phyloP scores from a whole-genome alignment of 1,140 invertebrate species.

The Artemia franciscana region DNA sequence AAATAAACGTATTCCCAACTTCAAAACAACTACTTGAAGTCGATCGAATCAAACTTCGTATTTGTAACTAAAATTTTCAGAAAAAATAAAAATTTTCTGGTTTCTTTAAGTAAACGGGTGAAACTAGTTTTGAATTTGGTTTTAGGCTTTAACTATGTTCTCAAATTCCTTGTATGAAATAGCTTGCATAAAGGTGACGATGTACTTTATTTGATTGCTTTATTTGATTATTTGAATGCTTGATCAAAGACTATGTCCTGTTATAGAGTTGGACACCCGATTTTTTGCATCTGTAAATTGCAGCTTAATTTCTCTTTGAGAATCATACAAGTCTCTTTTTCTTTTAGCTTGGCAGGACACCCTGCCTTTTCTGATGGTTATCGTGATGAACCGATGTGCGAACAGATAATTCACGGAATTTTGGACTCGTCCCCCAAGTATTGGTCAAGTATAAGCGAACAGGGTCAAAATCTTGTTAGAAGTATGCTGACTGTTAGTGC shows the following conservation, averaged over 20 bases:
- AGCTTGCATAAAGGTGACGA: no score
- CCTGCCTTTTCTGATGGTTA: neutral
- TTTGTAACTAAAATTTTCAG: no score
- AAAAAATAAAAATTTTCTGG: no score
- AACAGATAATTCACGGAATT: neutral
- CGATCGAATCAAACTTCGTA: no score
- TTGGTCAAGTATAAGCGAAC: neutral
- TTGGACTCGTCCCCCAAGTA: neutral
- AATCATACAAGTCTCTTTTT: no score
- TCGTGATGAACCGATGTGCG: neutral
- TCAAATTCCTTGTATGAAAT: no score
- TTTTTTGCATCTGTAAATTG: neutral
- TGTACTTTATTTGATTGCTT: neutral
- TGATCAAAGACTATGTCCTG: neutral
- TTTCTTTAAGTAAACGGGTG: no score
- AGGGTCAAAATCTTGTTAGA: neutral
- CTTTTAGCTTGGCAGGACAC: neutral
- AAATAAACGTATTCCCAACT: no score
- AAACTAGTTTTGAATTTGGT: no score
- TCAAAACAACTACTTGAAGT: no score
- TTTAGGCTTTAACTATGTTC: no score
- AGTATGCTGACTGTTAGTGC: slow-evolving; percentile 6
- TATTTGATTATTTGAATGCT: neutral
- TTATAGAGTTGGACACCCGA: neutral
- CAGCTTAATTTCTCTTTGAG: neutral